Percentiles rank a stretch among this genome's conserved stretches.
phyloP scores from a whole-genome alignment of 2,888 invertebrate genomes.

The Hartigia nigra region DNA sequence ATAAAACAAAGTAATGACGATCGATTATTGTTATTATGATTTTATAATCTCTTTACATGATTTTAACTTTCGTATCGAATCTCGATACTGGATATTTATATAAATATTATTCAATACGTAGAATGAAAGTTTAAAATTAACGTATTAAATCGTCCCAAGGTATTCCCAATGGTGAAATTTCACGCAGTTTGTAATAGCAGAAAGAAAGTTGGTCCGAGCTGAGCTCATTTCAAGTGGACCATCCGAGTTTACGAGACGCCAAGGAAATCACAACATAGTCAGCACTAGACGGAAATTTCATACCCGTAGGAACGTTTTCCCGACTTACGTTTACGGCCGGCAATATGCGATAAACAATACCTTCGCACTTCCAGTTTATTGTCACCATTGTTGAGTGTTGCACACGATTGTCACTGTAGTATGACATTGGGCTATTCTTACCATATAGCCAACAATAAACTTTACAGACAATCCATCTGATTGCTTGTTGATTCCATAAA shows the following conservation, averaged over 20 bases:
- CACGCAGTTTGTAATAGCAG: neutral
- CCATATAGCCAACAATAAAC: neutral
- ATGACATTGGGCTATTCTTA: neutral
- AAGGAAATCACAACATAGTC: conserved; percentile 40
- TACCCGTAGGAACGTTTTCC: conserved; percentile 27
- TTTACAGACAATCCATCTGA: neutral
- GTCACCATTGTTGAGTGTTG: conserved; percentile 1
- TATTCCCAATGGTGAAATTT: neutral
- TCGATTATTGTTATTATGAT: neutral
- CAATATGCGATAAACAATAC: conserved; percentile 37
- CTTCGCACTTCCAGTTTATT: conserved; percentile 5
- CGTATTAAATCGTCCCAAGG: neutral
- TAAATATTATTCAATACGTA: neutral
- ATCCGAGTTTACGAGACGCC: conserved; percentile 39
- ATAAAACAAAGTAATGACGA: neutral
- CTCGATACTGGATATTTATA: neutral
- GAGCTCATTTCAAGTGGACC: conserved; percentile 10
- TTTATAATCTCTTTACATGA: neutral
- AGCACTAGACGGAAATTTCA: conserved; percentile 28
- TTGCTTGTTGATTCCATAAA: neutral
- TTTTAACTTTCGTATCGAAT: neutral
- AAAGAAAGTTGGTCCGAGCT: conserved; percentile 1
- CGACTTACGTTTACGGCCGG: conserved; percentile 21
- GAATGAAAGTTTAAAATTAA: too few species aligned
- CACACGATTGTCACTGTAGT: conserved; percentile 4